Base-by-base conservation (phyloP, 2,797 vertebrate species). In the Sebastes nivosus region DNA sequence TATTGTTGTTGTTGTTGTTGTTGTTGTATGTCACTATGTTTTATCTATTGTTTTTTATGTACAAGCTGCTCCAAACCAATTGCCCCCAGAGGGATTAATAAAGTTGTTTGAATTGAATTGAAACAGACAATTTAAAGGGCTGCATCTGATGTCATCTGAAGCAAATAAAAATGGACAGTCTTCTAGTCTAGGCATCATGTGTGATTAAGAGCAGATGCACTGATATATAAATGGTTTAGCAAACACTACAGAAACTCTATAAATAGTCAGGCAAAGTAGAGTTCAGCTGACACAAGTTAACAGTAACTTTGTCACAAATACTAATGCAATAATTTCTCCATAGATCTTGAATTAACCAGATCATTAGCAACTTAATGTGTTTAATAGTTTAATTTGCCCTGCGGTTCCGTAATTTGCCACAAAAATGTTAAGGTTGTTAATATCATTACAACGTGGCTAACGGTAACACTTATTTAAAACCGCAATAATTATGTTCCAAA, bases 11-110 rank as follows among this genome's bases (percentile, higher is more conserved):
- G 4, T 32, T 38, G 4, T 32, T 30, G 34, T 32, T 30, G 34
- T 36, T 38, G 5, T 38, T 1, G 36, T 14, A 0, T 38, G 36
- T 38, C 36, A 38, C 13, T 14, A 38, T 38, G 36, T 38, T 38
- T 14, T 38, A 14, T 38, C 0, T 38, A 0, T 0, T 38, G 2
- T 38, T 38, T 38, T 38, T 38, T 14, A 38, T 14, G 13, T 38
- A 38, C 36, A 38, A 38, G 36, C 13, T 38, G 13, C 36, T 38
- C 36, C 36, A 38, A 38, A 38, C 36, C 0, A 38, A 38, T 38
- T 38, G 36, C 13, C 13, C 36, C 36, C 6, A 38, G 36, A 38
- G 36, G 36, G 5, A 38, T 38, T 38, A 38, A 38, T 38, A 38
- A 38, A 38, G 36, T 38, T 38, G 36, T 38, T 38, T 38, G 36